These are phyloP conservation scores for Hoplostethus mediterraneus DNA, from an alignment of 2,797 vertebrate species.

Conservation along the genomic window DNA sequence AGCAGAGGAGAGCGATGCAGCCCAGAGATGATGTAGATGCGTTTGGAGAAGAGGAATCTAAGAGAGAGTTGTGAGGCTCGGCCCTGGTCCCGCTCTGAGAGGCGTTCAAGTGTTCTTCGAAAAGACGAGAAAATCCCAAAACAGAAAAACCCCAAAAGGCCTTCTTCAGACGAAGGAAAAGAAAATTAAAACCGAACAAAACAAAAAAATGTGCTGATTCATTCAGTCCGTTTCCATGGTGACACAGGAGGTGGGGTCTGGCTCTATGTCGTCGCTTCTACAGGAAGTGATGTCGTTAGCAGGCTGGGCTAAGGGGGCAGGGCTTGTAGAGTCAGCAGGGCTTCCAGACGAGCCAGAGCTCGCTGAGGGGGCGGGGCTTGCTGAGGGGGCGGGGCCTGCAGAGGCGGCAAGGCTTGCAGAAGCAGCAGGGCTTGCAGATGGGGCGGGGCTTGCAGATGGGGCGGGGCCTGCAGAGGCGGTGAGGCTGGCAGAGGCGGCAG, in stretches of 20 bases:
- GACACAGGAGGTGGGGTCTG: slow-evolving; percentile 57
- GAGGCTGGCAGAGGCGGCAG: too few species aligned
- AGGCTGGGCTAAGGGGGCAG: slow-evolving; percentile 53
- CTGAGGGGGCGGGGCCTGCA: too few species aligned
- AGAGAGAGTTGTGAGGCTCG: too few species aligned
- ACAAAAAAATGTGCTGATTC: neutral
- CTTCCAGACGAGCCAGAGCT: too few species aligned
- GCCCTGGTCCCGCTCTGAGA: neutral
- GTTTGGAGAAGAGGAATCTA: too few species aligned
- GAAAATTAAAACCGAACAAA: slow-evolving; percentile 18
- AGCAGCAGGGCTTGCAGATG: too few species aligned
- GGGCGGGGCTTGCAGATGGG: too few species aligned
- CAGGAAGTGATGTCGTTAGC: slow-evolving; percentile 64
- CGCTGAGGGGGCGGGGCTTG: too few species aligned
- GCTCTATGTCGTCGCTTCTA: slow-evolving; percentile 45
- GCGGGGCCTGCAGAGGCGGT: too few species aligned
- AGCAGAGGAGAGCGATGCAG: too few species aligned
- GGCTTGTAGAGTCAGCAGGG: neutral
- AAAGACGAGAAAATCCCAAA: slow-evolving; percentile 24
- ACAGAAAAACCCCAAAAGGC: slow-evolving; percentile 12
- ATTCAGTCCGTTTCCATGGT: slow-evolving; percentile 83
- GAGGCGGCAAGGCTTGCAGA: neutral
- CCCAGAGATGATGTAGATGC: too few species aligned
- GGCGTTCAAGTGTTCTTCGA: slow-evolving; percentile 68
- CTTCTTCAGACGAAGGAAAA: neutral